A percentile compares a stretch with the other conserved stretches of the same genome.
Conservation (phyloP, 2,797 vertebrate species). For the Threskiornis aethiopicus region DNA sequence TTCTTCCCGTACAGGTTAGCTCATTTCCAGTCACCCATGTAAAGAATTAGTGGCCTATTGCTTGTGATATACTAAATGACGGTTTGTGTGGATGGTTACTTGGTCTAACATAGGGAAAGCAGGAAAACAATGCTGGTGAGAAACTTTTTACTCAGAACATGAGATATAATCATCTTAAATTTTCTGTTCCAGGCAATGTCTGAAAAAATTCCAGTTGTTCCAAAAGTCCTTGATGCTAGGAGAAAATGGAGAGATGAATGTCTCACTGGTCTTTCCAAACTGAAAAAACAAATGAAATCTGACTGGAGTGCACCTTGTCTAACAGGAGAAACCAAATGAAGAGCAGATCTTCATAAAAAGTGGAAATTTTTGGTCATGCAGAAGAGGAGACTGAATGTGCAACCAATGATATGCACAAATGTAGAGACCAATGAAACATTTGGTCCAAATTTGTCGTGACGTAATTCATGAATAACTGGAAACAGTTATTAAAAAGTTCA, state of each 20-base stretch:
- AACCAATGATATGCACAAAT: not conserved
- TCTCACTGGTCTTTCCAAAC: constrained; percentile 82
- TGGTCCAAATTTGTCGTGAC: not conserved
- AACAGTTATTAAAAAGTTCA: not conserved
- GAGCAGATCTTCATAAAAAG: not conserved
- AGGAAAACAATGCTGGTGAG: not conserved
- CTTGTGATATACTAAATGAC: not conserved
- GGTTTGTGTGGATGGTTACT: not conserved
- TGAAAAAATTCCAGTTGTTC: constrained; percentile 80
- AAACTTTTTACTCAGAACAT: not conserved
- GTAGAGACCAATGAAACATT: not conserved
- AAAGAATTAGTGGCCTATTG: not conserved
- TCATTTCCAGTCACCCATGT: not conserved
- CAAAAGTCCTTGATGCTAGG: constrained; percentile 80
- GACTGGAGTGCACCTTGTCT: constrained; percentile 36
- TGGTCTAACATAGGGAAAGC: not conserved
- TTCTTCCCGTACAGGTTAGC: not conserved
- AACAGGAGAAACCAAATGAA: not conserved
- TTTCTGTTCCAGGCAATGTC: constrained; percentile 83
- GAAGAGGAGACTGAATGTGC: not conserved
- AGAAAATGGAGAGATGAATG: constrained; percentile 86
- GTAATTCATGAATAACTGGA: not conserved
- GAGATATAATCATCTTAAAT: not conserved
- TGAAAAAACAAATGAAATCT: constrained; percentile 81
- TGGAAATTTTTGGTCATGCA: not conserved